phyloP scores from a whole-genome alignment of 2,113 vertebrate genomes.

The Dendrocopos noguchii region DNA sequence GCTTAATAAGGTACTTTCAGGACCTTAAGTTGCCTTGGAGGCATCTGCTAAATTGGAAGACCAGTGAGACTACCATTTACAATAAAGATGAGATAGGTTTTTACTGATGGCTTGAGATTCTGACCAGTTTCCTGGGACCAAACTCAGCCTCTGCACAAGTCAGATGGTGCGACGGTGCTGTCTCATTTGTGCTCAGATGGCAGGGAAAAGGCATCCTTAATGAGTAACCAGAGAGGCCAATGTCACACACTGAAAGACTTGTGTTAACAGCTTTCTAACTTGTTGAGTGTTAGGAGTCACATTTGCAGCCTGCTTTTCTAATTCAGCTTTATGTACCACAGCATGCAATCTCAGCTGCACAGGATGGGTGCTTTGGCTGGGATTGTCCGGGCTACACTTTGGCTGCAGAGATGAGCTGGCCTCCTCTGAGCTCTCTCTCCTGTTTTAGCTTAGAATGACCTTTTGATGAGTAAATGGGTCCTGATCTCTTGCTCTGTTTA shows the following conservation, averaged over 20 bases:
- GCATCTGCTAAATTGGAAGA: background rate
- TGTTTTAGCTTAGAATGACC: slow-evolving; percentile 2
- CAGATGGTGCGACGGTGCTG: background rate
- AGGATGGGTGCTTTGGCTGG: background rate
- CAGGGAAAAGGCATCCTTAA: background rate
- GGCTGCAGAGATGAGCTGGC: background rate
- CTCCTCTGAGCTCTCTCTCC: background rate
- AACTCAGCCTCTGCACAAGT: background rate
- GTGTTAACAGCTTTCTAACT: background rate
- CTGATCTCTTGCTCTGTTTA: background rate
- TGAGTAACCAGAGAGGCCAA: background rate
- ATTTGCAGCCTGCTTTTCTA: background rate
- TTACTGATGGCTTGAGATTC: background rate
- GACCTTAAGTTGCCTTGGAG: background rate
- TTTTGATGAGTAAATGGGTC: background rate
- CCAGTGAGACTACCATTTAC: background rate
- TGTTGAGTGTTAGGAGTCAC: background rate
- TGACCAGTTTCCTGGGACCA: background rate
- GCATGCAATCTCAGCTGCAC: background rate
- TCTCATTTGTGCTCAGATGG: background rate
- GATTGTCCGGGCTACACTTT: background rate
- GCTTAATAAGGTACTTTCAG: slow-evolving; percentile 21
- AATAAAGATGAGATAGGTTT: background rate
- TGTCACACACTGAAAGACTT: background rate
- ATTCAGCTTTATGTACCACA: background rate